Evolutionary conservation across 1,140 invertebrate genomes (phyloP).

Genomic region (Bacillus rossius): DNA sequence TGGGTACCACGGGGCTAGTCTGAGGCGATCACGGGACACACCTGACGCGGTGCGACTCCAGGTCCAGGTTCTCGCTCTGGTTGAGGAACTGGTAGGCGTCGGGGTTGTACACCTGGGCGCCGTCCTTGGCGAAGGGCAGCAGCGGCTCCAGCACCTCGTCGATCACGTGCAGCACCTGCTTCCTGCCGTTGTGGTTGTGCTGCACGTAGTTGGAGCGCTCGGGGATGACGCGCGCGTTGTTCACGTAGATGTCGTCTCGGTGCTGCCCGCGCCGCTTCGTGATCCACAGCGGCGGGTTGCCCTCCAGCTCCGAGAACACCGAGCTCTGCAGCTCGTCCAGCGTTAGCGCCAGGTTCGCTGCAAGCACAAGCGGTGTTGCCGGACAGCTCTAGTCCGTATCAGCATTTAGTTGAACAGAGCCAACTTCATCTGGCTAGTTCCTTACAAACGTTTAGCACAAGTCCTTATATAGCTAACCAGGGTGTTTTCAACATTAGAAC

Average conservation of each 20-base stretch:
- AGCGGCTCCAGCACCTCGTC: constrained; percentile 74
- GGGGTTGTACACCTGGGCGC: constrained; percentile 63
- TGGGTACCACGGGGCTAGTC: too few species aligned
- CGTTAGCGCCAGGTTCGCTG: constrained; percentile 64
- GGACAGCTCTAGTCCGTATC: too few species aligned
- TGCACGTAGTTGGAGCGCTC: constrained; percentile 62
- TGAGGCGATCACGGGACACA: too few species aligned
- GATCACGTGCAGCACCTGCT: constrained; percentile 77
- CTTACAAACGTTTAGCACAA: too few species aligned
- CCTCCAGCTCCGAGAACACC: constrained; percentile 66
- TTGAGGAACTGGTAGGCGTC: constrained; percentile 72
- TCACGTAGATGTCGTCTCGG: constrained; percentile 68
- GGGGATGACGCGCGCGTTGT: constrained; percentile 66
- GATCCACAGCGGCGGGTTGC: constrained; percentile 75
- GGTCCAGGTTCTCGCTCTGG: constrained; percentile 64
- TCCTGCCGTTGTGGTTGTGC: constrained; percentile 49
- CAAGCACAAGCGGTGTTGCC: too few species aligned
- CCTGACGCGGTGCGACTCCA: constrained; percentile 57
- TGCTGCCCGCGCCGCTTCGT: constrained; percentile 52
- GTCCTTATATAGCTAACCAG: too few species aligned
- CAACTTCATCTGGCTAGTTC: too few species aligned
- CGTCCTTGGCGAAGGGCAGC: constrained; percentile 48
- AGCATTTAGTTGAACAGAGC: too few species aligned
- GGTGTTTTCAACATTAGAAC: too few species aligned
- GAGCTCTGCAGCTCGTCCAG: constrained; percentile 57